These are phyloP conservation scores for Poecilia latipinna DNA, from an alignment of 2,113 vertebrate genomes.

Conservation along the genomic window DNA sequence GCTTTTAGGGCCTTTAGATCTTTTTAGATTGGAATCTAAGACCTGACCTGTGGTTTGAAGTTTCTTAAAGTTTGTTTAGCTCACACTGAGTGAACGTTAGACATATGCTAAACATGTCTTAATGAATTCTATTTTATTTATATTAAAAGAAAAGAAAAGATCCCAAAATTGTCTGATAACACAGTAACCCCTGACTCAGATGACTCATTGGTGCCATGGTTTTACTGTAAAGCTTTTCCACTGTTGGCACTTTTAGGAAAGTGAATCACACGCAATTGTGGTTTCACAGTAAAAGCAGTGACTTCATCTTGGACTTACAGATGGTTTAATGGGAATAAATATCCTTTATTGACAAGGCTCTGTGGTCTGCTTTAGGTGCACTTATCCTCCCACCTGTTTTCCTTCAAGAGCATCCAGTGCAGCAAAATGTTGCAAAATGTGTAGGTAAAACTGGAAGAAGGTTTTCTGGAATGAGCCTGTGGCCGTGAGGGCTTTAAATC, in stretches of 20 bases:
- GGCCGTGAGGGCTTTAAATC: slow-evolving; percentile 36
- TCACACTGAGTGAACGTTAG: too few relatives aligned
- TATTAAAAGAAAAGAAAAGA: too few relatives aligned
- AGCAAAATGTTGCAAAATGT: slow-evolving; percentile 27
- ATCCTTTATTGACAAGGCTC: slow-evolving; percentile 1
- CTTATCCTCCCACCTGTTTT: slow-evolving; percentile 5
- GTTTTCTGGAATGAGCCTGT: slow-evolving; percentile 42
- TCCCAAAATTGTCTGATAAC: background rate
- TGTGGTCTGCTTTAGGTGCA: slow-evolving; percentile 10
- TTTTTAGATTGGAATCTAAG: too few relatives aligned
- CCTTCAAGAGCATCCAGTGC: slow-evolving; percentile 10
- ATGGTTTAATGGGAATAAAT: slow-evolving; percentile 30
- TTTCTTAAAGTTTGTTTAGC: too few relatives aligned
- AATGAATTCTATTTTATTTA: too few relatives aligned
- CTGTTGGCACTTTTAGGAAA: background rate
- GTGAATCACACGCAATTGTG: slow-evolving; percentile 34
- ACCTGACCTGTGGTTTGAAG: too few relatives aligned
- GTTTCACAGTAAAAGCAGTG: slow-evolving; percentile 18
- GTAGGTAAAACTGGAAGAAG: slow-evolving; percentile 5
- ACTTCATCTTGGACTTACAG: slow-evolving; percentile 42
- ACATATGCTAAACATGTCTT: too few relatives aligned
- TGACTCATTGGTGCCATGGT: background rate
- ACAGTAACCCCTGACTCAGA: background rate
- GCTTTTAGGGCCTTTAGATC: too few relatives aligned
- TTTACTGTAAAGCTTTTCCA: background rate